Base-by-base conservation (phyloP, 2,888 invertebrate species). In the Caenorhabditis sulstoni region DNA sequence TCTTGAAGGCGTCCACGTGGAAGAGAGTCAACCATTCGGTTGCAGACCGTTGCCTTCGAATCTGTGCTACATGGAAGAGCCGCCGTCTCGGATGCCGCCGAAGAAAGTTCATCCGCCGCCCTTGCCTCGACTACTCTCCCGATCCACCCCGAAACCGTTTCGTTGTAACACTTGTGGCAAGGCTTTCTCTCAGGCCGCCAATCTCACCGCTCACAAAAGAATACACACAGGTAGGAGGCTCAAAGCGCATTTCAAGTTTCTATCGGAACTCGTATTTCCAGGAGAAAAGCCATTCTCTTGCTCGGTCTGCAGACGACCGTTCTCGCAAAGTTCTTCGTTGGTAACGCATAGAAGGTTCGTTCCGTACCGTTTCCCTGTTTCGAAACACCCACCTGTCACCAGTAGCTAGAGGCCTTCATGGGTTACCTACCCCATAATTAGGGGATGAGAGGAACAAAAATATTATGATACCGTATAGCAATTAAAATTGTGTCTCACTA, bases 251-350 rank as follows among this genome's bases (percentile, higher is more conserved):
- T n/a, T n/a, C n/a, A n/a, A n/a, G n/a, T n/a, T n/a, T n/a, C n/a
- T n/a, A n/a, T n/a, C n/a, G n/a, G n/a, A 29, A 29, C 29, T 3
- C 29, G 7, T 16, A 16, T 44, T 65, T 85, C 95, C 95, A 77
- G 98, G 98, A 0, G 98, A 99, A 92, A 99, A 99, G 91, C 98
- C 99, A 49, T 99, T 98, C 91, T 94, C 95, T 86, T 99, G 99
- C 93, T 95, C 96, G 22, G 95, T 98, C 85, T 99, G 99, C 91
- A 96, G 96, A 91, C 93, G 98, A 79, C 93, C 96, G 87, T 99
- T 99, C 91, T 97, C 97, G 76, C 98, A 99, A 91, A 94, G 94
- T 91, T 96, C 96, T 80, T 93, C 93, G 1, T 96, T 99, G 65
- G 99, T 98, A 70, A 98, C 98, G 85, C 99, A 99, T 93, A 97